A percentile compares a stretch with the other conserved stretches of the same genome.
Conservation (phyloP, 2,888 invertebrate species). For the Calliopum simillimum region DNA sequence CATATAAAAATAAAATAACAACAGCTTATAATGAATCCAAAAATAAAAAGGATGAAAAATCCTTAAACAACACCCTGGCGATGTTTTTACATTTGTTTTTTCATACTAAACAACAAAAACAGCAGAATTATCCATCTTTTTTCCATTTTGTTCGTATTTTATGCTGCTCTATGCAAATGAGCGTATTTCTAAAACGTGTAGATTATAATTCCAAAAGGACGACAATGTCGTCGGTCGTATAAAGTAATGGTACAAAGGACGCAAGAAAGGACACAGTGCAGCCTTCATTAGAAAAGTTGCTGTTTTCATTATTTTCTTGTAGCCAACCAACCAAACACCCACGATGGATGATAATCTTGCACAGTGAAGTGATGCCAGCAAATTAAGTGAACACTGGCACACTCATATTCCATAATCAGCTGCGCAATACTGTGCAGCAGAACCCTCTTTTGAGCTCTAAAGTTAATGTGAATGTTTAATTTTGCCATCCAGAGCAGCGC, state of each 20-base stretch:
- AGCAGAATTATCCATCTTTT: slow-evolving; percentile 45
- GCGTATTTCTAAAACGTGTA: slow-evolving; percentile 48
- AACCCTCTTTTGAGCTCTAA: slow-evolving; percentile 17
- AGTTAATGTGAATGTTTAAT: slow-evolving; percentile 52
- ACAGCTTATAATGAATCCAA: slow-evolving; percentile 19
- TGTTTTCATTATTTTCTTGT: slow-evolving; percentile 61
- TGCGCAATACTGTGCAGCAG: not conserved
- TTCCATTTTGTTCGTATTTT: not conserved
- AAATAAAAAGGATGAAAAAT: slow-evolving; percentile 19
- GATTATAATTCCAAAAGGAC: slow-evolving; percentile 62
- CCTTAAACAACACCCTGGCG: slow-evolving; percentile 38
- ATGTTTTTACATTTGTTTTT: slow-evolving; percentile 45
- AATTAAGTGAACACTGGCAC: no score
- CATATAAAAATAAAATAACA: slow-evolving; percentile 41
- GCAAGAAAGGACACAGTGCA: slow-evolving; percentile 31
- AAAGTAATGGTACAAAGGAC: slow-evolving; percentile 36
- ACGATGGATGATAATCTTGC: not conserved
- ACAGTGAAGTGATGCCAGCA: not conserved
- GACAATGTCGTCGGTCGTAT: not conserved
- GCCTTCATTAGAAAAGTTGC: slow-evolving; percentile 61
- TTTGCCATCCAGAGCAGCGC: slow-evolving; percentile 52
- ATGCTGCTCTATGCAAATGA: slow-evolving; percentile 45
- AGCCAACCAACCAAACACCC: slow-evolving; percentile 31
- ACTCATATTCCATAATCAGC: no score
- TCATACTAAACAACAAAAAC: slow-evolving; percentile 35